Conservation (phyloP, 2,888 invertebrate species). For the Dione juno region DNA sequence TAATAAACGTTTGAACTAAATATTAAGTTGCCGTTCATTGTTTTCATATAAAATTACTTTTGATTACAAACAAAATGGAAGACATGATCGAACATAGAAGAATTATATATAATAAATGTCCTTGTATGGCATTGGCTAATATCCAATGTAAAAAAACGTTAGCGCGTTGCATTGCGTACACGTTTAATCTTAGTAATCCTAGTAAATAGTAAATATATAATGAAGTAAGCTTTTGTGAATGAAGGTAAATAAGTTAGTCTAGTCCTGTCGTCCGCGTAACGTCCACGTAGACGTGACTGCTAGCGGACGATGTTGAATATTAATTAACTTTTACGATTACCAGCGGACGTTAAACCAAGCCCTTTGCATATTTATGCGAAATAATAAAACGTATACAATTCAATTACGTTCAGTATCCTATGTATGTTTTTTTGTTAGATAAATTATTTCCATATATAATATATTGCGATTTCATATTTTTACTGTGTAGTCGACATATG, state of each 20-base stretch:
- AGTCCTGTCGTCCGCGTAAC: slow-evolving; percentile 55
- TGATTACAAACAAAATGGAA: no score
- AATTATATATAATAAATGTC: no score
- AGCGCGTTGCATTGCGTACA: not conserved
- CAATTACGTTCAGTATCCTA: not conserved
- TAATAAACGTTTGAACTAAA: no score
- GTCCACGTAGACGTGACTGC: slow-evolving; percentile 61
- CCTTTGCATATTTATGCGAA: slow-evolving; percentile 43
- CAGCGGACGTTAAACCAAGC: slow-evolving; percentile 51
- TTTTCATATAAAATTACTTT: no score
- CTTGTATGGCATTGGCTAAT: no score
- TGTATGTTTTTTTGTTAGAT: not conserved
- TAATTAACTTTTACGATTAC: slow-evolving; percentile 63
- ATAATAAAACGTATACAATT: slow-evolving; percentile 31
- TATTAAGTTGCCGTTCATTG: no score
- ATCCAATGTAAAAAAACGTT: not conserved
- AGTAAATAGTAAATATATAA: slow-evolving; percentile 33
- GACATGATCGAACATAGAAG: no score
- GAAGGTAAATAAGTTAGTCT: slow-evolving; percentile 59
- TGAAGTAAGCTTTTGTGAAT: slow-evolving; percentile 58
- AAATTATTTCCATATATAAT: no score
- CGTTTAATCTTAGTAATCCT: slow-evolving; percentile 4
- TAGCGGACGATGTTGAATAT: slow-evolving; percentile 63
- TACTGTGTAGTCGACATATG: no score
- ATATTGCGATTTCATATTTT: no score